Evolutionary conservation across 1,140 invertebrate species (phyloP).

Genomic region (Camponotus vicinus): DNA sequence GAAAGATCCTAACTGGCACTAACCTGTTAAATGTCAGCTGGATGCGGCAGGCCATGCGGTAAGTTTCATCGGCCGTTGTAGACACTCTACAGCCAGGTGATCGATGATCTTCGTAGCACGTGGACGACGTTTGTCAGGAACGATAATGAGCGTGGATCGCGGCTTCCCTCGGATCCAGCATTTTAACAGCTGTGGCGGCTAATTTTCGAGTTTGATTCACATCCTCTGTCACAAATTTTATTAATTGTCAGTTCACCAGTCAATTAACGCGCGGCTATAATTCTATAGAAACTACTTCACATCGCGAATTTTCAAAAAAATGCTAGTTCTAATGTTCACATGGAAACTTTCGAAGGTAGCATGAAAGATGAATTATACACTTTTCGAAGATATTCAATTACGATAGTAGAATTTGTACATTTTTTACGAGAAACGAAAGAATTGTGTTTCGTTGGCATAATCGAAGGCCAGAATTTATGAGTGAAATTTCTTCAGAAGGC

Average conservation of each 20-base stretch:
- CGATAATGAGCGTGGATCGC: not conserved
- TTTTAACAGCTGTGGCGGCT: constrained; percentile 18
- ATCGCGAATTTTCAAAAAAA: not conserved
- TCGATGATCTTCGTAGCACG: constrained; percentile 63
- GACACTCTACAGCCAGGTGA: constrained; percentile 37
- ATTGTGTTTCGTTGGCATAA: not conserved
- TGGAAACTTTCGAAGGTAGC: not conserved
- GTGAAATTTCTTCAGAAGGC: not conserved
- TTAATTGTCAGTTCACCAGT: not conserved
- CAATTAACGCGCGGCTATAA: constrained; percentile 30
- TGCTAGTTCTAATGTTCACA: not conserved
- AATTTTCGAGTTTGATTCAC: constrained; percentile 27
- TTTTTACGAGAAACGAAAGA: not conserved
- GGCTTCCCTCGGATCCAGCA: not conserved
- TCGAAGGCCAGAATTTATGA: not conserved
- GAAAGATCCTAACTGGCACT: not conserved
- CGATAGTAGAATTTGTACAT: not conserved
- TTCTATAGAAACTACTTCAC: not conserved
- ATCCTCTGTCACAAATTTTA: not conserved
- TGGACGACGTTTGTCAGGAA: constrained; percentile 32
- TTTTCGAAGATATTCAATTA: constrained; percentile 14
- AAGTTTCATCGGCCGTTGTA: constrained; percentile 40
- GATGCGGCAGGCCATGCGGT: constrained; percentile 61
- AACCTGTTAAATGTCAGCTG: constrained; percentile 69
- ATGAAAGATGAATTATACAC: constrained; percentile 4